Percentiles rank a stretch among this genome's conserved stretches.
Evolutionary conservation across 1,140 invertebrate genomes (phyloP).

Genomic region (Contarinia nasturtii): DNA sequence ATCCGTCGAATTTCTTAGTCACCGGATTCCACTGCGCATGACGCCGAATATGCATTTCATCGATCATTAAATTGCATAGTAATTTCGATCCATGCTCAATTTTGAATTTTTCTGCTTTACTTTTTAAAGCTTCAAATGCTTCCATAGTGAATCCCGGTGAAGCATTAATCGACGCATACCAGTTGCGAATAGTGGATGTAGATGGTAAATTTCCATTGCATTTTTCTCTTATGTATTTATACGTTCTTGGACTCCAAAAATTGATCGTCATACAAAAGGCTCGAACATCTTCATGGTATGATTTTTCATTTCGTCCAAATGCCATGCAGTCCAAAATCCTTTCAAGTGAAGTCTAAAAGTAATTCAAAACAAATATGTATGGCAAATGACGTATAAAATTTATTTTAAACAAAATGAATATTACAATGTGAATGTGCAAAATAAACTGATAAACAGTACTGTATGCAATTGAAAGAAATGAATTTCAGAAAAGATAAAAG

Average conservation of each 20-base stretch:
- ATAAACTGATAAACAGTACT: too few species aligned
- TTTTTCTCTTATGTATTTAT: slow-evolving; percentile 15
- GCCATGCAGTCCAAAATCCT: too few species aligned
- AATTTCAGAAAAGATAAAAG: too few species aligned
- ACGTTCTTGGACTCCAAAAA: slow-evolving; percentile 18
- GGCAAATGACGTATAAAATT: too few species aligned
- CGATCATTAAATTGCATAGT: not conserved
- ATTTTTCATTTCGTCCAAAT: not conserved
- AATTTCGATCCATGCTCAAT: not conserved
- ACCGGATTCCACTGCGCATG: not conserved
- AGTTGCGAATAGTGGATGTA: slow-evolving; percentile 13
- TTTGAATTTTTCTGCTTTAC: not conserved
- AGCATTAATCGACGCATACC: slow-evolving; percentile 10
- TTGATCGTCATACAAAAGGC: slow-evolving; percentile 18
- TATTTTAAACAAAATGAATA: too few species aligned
- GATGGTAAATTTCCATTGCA: slow-evolving; percentile 16
- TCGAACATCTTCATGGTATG: slow-evolving; percentile 3
- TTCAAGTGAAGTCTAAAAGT: too few species aligned
- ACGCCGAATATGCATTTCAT: not conserved
- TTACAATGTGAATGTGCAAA: too few species aligned
- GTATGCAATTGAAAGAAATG: too few species aligned
- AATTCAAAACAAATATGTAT: too few species aligned
- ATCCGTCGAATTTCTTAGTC: not conserved
- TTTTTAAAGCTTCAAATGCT: not conserved
- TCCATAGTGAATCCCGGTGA: not conserved